phyloP scores from a whole-genome alignment of 2,888 invertebrate genomes.

The Terebella lapidaria region DNA sequence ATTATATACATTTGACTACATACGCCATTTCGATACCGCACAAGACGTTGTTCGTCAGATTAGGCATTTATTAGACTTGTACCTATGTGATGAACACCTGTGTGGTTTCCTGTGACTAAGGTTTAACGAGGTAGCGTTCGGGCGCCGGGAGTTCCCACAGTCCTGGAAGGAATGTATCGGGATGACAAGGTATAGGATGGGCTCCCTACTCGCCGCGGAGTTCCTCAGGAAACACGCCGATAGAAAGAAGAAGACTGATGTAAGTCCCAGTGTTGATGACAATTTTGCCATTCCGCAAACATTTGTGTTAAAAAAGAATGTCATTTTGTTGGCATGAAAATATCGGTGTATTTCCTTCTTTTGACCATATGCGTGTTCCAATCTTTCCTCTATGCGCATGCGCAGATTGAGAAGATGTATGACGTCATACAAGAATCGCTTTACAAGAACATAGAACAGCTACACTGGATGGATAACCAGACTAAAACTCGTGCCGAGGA shows the following conservation, averaged over 20 bases:
- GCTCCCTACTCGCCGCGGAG: conserved; percentile 13
- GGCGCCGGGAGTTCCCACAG: conserved; percentile 1
- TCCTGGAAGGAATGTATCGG: conserved; percentile 10
- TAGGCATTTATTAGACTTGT: too few relatives aligned
- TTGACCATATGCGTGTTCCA: too few relatives aligned
- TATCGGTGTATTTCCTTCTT: too few relatives aligned
- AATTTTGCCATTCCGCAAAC: too few relatives aligned
- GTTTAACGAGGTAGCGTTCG: background rate
- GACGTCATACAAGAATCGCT: conserved; percentile 6
- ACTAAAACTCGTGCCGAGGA: conserved; percentile 32
- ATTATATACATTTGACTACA: too few relatives aligned
- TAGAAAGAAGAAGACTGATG: background rate
- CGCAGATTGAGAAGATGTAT: background rate
- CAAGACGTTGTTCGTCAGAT: too few relatives aligned
- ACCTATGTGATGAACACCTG: too few relatives aligned
- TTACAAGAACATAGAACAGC: conserved; percentile 8
- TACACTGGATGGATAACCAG: conserved; percentile 35
- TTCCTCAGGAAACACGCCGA: conserved; percentile 10
- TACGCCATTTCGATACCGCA: too few relatives aligned
- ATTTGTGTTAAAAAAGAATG: too few relatives aligned
- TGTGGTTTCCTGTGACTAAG: too few relatives aligned
- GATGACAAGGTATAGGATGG: background rate
- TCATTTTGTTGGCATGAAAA: too few relatives aligned
- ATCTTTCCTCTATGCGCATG: background rate
- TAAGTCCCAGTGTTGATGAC: too few relatives aligned